Conservation (phyloP, 2,113 vertebrate species). For the Pelecanoides urinatrix region DNA sequence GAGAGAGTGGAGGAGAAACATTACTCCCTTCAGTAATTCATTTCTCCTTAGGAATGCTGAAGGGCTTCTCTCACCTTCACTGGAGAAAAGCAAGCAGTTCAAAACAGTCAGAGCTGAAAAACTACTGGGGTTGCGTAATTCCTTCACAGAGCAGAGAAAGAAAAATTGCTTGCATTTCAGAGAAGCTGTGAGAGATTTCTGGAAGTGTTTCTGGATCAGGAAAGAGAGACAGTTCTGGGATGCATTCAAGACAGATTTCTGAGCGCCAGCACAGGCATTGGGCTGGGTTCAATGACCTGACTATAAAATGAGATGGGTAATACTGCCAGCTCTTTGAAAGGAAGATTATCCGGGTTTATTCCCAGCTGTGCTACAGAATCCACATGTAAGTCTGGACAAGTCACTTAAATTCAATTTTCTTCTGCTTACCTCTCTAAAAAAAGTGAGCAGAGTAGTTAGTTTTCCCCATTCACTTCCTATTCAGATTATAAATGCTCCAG, state of each 20-base stretch:
- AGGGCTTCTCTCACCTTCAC: neutral
- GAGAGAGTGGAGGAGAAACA: neutral
- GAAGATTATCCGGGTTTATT: constrained; percentile 37
- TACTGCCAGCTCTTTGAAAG: constrained; percentile 4
- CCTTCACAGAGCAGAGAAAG: neutral
- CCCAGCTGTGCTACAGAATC: constrained; percentile 24
- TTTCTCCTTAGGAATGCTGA: neutral
- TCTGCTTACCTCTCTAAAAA: constrained; percentile 35
- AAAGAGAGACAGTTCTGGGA: neutral
- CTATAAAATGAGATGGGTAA: constrained; percentile 10
- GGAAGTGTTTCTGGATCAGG: neutral
- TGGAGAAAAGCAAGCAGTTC: neutral
- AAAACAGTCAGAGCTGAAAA: constrained; percentile 7
- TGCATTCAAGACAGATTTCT: neutral
- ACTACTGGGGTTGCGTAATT: neutral
- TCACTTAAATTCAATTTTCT: constrained; percentile 42
- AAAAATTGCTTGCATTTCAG: neutral
- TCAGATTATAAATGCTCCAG: neutral
- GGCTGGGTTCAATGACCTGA: neutral
- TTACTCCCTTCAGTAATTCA: neutral
- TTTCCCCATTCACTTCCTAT: neutral
- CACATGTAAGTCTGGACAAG: neutral
- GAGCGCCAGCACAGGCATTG: neutral
- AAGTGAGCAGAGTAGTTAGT: neutral
- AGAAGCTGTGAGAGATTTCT: constrained; percentile 36